Base-by-base conservation (phyloP, 1,140 invertebrate species). In the Homarus americanus region DNA sequence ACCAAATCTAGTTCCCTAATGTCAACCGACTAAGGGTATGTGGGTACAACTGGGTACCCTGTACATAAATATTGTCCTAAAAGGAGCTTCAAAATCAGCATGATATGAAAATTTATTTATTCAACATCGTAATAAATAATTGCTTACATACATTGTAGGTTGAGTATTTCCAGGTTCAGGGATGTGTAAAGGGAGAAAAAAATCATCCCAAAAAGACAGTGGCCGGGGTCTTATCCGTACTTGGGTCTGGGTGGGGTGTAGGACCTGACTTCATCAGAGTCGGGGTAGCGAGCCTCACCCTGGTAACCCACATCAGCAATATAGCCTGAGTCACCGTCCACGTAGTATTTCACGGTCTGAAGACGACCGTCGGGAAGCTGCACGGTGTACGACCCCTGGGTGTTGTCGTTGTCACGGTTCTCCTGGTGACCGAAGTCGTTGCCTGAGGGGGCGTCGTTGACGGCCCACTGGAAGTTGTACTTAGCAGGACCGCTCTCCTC, bases 391-490 rank as follows among this genome's bases (percentile, higher is more conserved):
- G 96, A 96, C 93, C 97, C 97, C 93, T 96, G 96, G 90, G 97
- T 96, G 69, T 96, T 95, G 94, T 97, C 97, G 76, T 97, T 97
- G 94, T 97, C 96, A 87, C 97, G 95, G 93, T 95, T 96, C 95
- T 98, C 97, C 93, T 96, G 96, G 94, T 97, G 97, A 92, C 97
- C 96, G 94, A 97, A 97, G 93, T 96, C 96, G 93, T 96, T 96
- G 93, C 96, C 96, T 93, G 96, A 96, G 94, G 96, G 95, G 73
- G 95, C 95, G 94, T 97, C 97, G 93, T 97, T 96, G 86, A 97
- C 97, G 94, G 97, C 96, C 94, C 97, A 97, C 93, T 95, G 96
- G 95, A 97, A 98, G 94, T 97, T 96, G 94, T 98, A 98, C 93
- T 97, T 97, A 63, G 97, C 20, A 3, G 40, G 36, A 4, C 20